A percentile compares a stretch with the other conserved stretches of the same genome.
Conservation (phyloP, 1,140 invertebrate species). For the Diorhabda sublineata region DNA sequence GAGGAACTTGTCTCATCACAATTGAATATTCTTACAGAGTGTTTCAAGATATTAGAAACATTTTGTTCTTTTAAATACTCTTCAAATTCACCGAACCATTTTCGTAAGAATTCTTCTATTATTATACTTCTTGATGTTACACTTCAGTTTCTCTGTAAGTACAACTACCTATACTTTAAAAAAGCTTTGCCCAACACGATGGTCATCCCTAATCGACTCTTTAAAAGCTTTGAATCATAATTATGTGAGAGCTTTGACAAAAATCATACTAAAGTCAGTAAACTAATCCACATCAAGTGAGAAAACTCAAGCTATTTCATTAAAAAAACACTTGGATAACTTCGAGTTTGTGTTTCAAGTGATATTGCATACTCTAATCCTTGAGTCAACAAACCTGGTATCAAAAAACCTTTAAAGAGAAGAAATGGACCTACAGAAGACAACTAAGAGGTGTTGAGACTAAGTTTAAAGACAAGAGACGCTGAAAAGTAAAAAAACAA, state of each 20-base stretch:
- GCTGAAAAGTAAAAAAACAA: too few relatives aligned
- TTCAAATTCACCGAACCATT: constrained; percentile 17
- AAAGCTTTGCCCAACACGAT: too few relatives aligned
- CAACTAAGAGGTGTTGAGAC: too few relatives aligned
- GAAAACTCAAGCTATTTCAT: too few relatives aligned
- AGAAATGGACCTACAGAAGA: background rate
- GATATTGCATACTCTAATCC: background rate
- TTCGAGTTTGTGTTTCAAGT: too few relatives aligned
- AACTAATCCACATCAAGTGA: too few relatives aligned
- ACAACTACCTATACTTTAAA: background rate
- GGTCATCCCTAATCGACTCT: too few relatives aligned
- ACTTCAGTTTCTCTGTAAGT: constrained; percentile 13
- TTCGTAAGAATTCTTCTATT: constrained; percentile 8
- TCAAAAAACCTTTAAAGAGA: background rate
- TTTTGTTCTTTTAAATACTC: constrained; percentile 16
- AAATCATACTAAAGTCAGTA: too few relatives aligned
- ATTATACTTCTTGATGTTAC: constrained; percentile 19
- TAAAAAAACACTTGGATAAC: too few relatives aligned
- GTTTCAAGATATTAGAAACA: constrained; percentile 25
- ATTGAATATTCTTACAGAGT: constrained; percentile 41
- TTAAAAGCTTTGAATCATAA: too few relatives aligned
- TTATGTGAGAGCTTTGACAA: too few relatives aligned
- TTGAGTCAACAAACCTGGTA: constrained; percentile 6
- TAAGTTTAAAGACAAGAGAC: too few relatives aligned
- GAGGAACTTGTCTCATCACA: constrained; percentile 44